Evolutionary conservation across 1,140 invertebrate species (phyloP), one percentile per base, ranked within the genome.

Genomic region (Drosophila varians): DNA sequence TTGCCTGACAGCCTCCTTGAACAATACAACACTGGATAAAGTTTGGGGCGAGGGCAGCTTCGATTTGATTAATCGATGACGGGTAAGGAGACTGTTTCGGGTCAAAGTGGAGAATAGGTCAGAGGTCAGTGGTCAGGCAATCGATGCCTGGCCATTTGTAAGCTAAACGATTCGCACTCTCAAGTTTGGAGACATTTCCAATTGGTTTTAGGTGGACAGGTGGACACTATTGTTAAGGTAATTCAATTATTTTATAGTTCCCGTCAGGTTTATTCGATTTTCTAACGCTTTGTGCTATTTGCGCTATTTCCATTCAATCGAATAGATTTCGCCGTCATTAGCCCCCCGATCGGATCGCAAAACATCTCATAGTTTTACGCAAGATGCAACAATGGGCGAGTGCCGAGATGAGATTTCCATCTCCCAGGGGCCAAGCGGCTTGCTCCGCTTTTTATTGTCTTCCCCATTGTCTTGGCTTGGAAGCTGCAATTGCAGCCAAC

Each of bases 401-500:
- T 66, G 60, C 58, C 58, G 43, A 66, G 46, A 65, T 66, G 45
- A 62, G 45, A 65, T 65, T 43, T 65, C 26, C 58, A 64, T 64
- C 23, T 9, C 42, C 12, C 8, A 28, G 38, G 62, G 25, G 26
- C 56, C 45, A 62, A 62, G 12, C 43, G 40, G 46, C 6, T 62
- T 45, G 23, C 36, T 62, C 34, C 62, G 45, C 58, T 43, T 51
- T 48, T 64, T 25, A 36, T 52, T 28, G 14, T 66, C 7, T 25
- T 34, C n/a, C n/a, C n/a, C 40, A 52, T 65, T 66, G 60, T 65
- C 66, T 26, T 52, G 28, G 28, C 28, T 14, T 66, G 61, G 64
- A 66, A 34, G 64, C 64, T 68, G 64, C 64, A 66, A 53, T 36
- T 66, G 60, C 62, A 53, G 51, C 5, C 45, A 65, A 65, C 62